Percentiles rank a stretch among this genome's conserved stretches.
phyloP scores from a whole-genome alignment of 92 coral and sea anemone species.

The Epizoanthus scotinus region DNA sequence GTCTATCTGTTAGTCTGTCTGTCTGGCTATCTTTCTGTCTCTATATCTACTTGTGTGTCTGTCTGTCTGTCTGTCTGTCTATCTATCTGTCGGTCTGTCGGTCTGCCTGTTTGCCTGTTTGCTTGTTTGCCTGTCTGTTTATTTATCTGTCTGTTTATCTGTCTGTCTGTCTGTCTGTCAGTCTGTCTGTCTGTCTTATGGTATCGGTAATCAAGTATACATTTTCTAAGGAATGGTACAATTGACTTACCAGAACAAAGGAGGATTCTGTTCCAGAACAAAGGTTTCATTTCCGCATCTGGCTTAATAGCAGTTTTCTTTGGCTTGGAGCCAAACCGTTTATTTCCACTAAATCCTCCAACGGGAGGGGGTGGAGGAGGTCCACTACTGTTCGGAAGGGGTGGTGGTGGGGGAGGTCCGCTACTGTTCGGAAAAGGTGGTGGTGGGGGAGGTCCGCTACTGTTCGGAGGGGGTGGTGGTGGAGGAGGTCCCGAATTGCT shows the following conservation, averaged over 20 bases:
- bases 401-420: constrained; percentile 57
- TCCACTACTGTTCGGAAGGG: constrained; percentile 51
- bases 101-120: too few relatives aligned
- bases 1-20: too few relatives aligned
- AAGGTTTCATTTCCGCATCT: constrained; percentile 96
- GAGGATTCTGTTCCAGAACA: constrained; percentile 95
- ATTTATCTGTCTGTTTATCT: neutral
- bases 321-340: constrained; percentile 62
- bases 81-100: too few relatives aligned
- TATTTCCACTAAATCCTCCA: constrained; percentile 13
- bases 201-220: neutral
- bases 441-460: constrained; percentile 60
- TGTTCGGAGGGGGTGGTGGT: constrained; percentile 55
- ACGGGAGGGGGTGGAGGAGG: constrained; percentile 69
- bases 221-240: neutral
- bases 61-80: too few relatives aligned
- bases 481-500: constrained; percentile 51
- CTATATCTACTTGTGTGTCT: neutral
- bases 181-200: constrained; percentile 10
- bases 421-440: constrained; percentile 62
- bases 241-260: constrained; percentile 51
- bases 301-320: constrained; percentile 86
- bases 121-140: too few relatives aligned
- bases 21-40: too few relatives aligned
- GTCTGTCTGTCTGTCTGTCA: constrained; percentile 1